Percentiles rank a stretch among this genome's conserved stretches.
These are phyloP conservation scores for Orientallactaga bullata DNA, from an alignment of 2,113 vertebrate species.

Conservation along the genomic window DNA sequence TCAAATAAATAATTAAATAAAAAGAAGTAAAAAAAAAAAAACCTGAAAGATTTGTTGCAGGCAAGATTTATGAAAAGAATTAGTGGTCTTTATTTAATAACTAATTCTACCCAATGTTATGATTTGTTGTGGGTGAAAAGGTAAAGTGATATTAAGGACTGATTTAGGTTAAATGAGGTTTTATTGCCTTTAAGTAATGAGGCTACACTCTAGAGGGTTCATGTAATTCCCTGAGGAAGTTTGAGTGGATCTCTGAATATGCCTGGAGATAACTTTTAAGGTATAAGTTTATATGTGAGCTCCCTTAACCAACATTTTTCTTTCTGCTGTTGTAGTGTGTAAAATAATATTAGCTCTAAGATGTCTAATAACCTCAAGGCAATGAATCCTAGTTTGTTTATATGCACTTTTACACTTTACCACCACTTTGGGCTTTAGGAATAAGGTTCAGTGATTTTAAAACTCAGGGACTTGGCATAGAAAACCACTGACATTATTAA, in stretches of 20 bases:
- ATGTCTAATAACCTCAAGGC: slow-evolving; percentile 40
- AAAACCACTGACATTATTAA: slow-evolving; percentile 73
- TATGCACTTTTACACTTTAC: slow-evolving; percentile 21
- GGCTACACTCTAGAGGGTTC: not conserved
- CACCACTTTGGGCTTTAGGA: slow-evolving; percentile 67
- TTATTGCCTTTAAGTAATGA: slow-evolving; percentile 47
- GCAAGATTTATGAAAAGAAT: not conserved
- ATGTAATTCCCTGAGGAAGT: not conserved
- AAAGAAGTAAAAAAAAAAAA: not conserved
- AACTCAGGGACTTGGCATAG: slow-evolving; percentile 72
- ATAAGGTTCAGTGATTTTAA: slow-evolving; percentile 68
- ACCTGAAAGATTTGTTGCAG: not conserved
- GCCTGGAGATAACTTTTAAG: not conserved
- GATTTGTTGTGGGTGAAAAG: not conserved
- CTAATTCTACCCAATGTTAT: not conserved
- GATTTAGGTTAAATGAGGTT: slow-evolving; percentile 35
- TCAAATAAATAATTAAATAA: too few species aligned
- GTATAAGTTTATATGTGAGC: not conserved
- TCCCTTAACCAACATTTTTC: slow-evolving; percentile 9
- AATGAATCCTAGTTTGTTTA: not conserved
- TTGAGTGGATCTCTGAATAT: not conserved
- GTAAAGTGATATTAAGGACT: slow-evolving; percentile 41
- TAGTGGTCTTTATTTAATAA: slow-evolving; percentile 27
- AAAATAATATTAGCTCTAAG: slow-evolving; percentile 2
- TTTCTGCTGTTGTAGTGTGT: slow-evolving; percentile 33